Percentiles rank a stretch among this genome's conserved stretches.
phyloP scores from a whole-genome alignment of 2,113 vertebrate genomes.

The Syngnathus scovelli region DNA sequence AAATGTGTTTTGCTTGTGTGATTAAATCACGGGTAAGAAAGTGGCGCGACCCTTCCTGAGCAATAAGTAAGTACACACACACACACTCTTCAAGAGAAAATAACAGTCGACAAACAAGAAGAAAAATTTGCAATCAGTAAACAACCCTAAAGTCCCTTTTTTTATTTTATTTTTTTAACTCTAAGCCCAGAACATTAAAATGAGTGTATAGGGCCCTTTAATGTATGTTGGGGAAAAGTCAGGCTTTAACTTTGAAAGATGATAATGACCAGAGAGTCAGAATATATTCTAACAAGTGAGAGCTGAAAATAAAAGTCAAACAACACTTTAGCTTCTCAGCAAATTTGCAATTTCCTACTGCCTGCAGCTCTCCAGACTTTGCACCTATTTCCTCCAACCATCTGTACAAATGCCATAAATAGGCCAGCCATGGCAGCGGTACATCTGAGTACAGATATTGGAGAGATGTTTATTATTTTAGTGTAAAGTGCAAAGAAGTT shows the following conservation, averaged over 20 bases:
- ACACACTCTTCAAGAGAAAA: slow-evolving; percentile 9
- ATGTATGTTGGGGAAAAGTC: slow-evolving; percentile 7
- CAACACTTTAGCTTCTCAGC: slow-evolving; percentile 6
- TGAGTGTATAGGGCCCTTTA: neutral
- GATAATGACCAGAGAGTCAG: slow-evolving; percentile 10
- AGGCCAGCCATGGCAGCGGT: neutral
- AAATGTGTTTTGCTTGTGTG: slow-evolving; percentile 4
- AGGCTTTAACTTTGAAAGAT: slow-evolving; percentile 13
- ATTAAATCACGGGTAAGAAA: slow-evolving; percentile 17
- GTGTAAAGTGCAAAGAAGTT: neutral
- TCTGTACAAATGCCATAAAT: slow-evolving; percentile 5
- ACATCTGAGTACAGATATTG: slow-evolving; percentile 6
- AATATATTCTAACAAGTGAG: slow-evolving; percentile 8
- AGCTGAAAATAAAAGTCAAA: slow-evolving; percentile 6
- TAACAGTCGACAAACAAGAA: slow-evolving; percentile 1
- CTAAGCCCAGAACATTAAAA: too few species aligned
- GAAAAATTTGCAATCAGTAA: too few species aligned
- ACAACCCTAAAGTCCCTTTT: too few species aligned
- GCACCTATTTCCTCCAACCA: slow-evolving; percentile 6
- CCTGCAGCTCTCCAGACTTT: neutral
- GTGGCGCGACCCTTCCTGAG: slow-evolving; percentile 18
- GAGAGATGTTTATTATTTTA: neutral
- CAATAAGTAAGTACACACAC: neutral
- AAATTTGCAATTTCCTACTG: neutral
- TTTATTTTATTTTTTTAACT: too few species aligned